Evolutionary conservation across 2,888 invertebrate species (phyloP).

Genomic region (Apodemia duryi): DNA sequence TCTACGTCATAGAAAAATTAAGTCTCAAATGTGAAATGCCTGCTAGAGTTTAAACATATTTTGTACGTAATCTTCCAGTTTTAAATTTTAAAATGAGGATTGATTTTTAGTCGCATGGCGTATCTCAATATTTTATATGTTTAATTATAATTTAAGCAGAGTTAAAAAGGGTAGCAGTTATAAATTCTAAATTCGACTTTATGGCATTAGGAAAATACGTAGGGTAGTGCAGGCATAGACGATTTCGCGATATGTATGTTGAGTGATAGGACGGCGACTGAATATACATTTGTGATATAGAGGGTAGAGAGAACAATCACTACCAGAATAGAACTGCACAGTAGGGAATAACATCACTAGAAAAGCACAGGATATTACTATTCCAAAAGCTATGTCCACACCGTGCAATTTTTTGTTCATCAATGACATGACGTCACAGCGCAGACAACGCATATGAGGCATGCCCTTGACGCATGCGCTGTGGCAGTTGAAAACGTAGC

Average conservation of each 20-base stretch:
- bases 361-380: neutral
- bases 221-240: slow-evolving; percentile 8
- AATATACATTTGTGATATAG: slow-evolving; percentile 36
- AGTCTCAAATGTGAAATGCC: too few relatives aligned
- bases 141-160: neutral
- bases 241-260: slow-evolving; percentile 60
- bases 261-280: slow-evolving; percentile 61
- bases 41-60: too few relatives aligned
- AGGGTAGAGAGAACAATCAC: neutral
- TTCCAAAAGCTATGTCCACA: too few relatives aligned
- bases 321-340: neutral
- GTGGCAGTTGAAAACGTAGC: too few relatives aligned
- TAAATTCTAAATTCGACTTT: neutral
- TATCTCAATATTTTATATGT: neutral
- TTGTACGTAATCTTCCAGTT: too few relatives aligned
- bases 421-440: too few relatives aligned
- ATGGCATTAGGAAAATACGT: neutral
- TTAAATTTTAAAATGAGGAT: too few relatives aligned
- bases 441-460: too few relatives aligned
- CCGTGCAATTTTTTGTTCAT: too few relatives aligned
- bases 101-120: neutral
- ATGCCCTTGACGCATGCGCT: too few relatives aligned
- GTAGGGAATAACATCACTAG: neutral
- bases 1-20: too few relatives aligned
- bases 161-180: neutral